Evolutionary conservation across 2,888 invertebrate species (phyloP).

Genomic region (Himalopsyche kuldschensis): DNA sequence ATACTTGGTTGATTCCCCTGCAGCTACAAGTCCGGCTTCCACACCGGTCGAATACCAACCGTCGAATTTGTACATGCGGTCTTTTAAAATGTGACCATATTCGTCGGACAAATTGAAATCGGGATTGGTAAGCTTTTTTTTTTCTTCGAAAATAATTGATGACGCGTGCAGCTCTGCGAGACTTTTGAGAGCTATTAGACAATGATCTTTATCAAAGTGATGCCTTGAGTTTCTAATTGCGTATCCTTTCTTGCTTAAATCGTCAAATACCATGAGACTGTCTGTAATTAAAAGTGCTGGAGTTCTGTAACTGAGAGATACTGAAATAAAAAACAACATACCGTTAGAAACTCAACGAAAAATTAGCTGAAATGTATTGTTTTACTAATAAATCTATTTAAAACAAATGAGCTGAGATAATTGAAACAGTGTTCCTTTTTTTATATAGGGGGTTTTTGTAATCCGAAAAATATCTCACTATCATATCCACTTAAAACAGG

Average conservation of each 20-base stretch:
- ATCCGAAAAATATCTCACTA: too few species aligned
- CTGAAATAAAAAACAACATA: background rate
- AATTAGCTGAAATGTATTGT: too few species aligned
- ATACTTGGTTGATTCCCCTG: background rate
- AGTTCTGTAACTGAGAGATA: background rate
- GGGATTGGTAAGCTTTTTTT: background rate
- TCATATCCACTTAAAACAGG: too few species aligned
- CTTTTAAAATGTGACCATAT: constrained; percentile 30
- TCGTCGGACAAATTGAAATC: constrained; percentile 34
- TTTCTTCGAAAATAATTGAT: constrained; percentile 38
- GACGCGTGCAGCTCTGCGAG: constrained; percentile 37
- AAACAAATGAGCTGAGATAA: too few species aligned
- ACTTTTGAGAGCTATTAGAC: constrained; percentile 25
- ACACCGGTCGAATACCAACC: constrained; percentile 17
- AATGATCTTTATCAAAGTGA: constrained; percentile 35
- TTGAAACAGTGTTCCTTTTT: too few species aligned
- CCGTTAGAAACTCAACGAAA: too few species aligned
- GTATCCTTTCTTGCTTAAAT: constrained; percentile 29
- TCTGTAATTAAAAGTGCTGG: background rate
- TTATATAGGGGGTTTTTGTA: too few species aligned
- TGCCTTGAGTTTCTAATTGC: constrained; percentile 21
- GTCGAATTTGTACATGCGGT: constrained; percentile 23
- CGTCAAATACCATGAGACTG: constrained; percentile 31
- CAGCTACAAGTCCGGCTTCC: constrained; percentile 6
- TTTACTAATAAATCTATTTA: too few species aligned